Conservation (phyloP, 2,113 vertebrate species). For the Raphicerus campestris region DNA sequence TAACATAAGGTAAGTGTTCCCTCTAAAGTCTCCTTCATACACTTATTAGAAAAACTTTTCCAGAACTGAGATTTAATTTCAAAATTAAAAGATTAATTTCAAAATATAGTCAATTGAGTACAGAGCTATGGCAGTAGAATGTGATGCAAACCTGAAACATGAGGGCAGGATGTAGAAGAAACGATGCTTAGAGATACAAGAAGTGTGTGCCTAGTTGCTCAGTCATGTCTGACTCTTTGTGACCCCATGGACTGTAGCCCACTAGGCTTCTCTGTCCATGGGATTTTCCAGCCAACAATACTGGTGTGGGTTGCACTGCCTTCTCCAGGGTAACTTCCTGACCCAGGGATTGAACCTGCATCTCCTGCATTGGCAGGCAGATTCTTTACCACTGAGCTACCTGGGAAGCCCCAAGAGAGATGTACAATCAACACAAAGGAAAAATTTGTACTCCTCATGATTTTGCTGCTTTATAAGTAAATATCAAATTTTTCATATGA, state of each 20-base stretch:
- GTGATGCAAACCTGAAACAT: neutral
- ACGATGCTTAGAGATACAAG: neutral
- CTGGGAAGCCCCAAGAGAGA: neutral
- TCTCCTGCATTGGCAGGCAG: neutral
- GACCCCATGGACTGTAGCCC: neutral
- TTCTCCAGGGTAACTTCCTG: neutral
- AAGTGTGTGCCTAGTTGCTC: neutral
- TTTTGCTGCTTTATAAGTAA: neutral
- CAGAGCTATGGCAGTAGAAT: neutral
- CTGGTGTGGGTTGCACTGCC: neutral
- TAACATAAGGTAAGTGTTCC: neutral
- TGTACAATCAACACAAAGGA: neutral
- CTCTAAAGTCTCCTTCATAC: neutral
- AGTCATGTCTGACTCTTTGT: neutral
- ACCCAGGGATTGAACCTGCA: neutral
- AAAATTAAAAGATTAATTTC: neutral
- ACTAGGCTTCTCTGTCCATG: neutral
- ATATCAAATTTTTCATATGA: neutral
- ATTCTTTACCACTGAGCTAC: neutral
- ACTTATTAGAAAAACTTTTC: neutral
- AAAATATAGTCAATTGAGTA: neutral
- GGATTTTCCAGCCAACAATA: neutral
- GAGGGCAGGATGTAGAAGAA: neutral
- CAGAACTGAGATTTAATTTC: neutral
- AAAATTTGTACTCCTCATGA: neutral